phyloP scores from a whole-genome alignment of 2,113 vertebrate genomes.

The Rattus norvegicus region GRCr8 NC_086020.1:226960001-226960500 shows the following conservation, averaged over 20 bases:
- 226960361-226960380: background rate
- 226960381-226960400: too few species aligned
- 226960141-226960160: background rate
- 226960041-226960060: background rate
- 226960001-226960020: background rate
- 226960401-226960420: background rate
- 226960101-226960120: slow-evolving; percentile 21
- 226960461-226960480: background rate
- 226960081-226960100: background rate
- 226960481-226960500: background rate
- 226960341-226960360: background rate
- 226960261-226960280: background rate
- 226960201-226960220: background rate
- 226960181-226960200: slow-evolving; percentile 20
- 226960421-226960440: background rate
- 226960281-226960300: background rate
- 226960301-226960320: background rate
- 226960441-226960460: background rate
- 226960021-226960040: background rate
- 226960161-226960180: slow-evolving; percentile 21
- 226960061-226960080: background rate
- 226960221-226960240: background rate
- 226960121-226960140: background rate
- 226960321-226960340: rapidly evolving
- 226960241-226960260: background rate